Conservation (phyloP, 2,888 invertebrate genomes). For the Ochlodes sylvanus region DNA sequence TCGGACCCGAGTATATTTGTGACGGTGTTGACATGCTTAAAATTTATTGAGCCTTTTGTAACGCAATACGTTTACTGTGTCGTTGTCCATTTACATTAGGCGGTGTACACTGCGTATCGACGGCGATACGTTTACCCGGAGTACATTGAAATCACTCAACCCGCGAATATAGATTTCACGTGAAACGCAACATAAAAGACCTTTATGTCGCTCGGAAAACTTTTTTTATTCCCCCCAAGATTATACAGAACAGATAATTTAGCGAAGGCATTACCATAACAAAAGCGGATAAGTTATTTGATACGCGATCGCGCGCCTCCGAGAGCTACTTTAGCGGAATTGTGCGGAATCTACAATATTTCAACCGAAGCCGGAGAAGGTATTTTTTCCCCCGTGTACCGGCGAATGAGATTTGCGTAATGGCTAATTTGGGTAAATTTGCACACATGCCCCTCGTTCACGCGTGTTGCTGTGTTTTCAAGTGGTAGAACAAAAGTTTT, state of each 20-base stretch:
- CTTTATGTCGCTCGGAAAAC: slow-evolving; percentile 44
- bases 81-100: slow-evolving; percentile 15
- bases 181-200: slow-evolving; percentile 41
- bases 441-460: slow-evolving; percentile 47
- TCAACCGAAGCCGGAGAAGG: slow-evolving; percentile 62
- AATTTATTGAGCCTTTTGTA: neutral
- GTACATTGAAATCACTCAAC: slow-evolving; percentile 28
- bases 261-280: slow-evolving; percentile 75
- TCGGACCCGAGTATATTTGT: neutral
- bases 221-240: slow-evolving; percentile 63
- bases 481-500: slow-evolving; percentile 2
- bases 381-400: slow-evolving; percentile 52
- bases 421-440: slow-evolving; percentile 58
- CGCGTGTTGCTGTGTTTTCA: slow-evolving; percentile 15
- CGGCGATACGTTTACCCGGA: slow-evolving; percentile 2
- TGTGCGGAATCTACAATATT: slow-evolving; percentile 60
- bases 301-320: slow-evolving; percentile 56
- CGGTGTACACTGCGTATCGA: neutral
- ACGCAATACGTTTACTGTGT: slow-evolving; percentile 16
- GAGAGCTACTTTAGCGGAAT: slow-evolving; percentile 47
- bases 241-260: slow-evolving; percentile 73
- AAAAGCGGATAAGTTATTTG: slow-evolving; percentile 79
- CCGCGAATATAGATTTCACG: slow-evolving; percentile 38
- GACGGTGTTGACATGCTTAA: no score
- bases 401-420: slow-evolving; percentile 56